Percentiles rank a stretch among this genome's conserved stretches.
phyloP scores from a whole-genome alignment of 2,888 invertebrate species.

The Watsonalla binaria region DNA sequence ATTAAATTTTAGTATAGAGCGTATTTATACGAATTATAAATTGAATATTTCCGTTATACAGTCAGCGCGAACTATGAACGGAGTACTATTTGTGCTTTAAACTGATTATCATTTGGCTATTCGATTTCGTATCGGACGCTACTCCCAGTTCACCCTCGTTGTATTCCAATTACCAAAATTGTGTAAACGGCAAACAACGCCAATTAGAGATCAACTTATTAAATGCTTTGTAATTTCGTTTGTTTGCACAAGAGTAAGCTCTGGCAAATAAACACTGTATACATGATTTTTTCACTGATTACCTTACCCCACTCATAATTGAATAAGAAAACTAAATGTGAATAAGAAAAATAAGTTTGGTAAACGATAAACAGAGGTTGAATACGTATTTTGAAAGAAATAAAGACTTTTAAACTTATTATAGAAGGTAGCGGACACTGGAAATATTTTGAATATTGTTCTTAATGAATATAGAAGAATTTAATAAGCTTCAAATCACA shows the following conservation, averaged over 20 bases:
- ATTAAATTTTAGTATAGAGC: constrained; percentile 21
- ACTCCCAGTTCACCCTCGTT: constrained; percentile 11
- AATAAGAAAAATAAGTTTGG: too few species aligned
- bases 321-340: too few species aligned
- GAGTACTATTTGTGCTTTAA: constrained; percentile 35
- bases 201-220: constrained; percentile 15
- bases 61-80: constrained; percentile 20
- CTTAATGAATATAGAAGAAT: too few species aligned
- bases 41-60: constrained; percentile 17
- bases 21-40: constrained; percentile 31
- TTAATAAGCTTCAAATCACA: too few species aligned
- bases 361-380: too few species aligned
- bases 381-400: too few species aligned
- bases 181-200: constrained; percentile 11
- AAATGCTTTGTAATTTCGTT: not conserved
- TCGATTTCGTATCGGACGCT: constrained; percentile 23
- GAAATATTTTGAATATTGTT: too few species aligned
- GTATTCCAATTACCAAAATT: constrained; percentile 14
- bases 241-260: not conserved
- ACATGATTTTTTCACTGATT: not conserved
- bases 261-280: not conserved
- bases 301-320: too few species aligned
- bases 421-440: too few species aligned
- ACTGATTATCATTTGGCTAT: constrained; percentile 31
- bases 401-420: too few species aligned